Evolutionary conservation across 2,113 vertebrate species (phyloP).

Genomic region (Ia io): DNA sequence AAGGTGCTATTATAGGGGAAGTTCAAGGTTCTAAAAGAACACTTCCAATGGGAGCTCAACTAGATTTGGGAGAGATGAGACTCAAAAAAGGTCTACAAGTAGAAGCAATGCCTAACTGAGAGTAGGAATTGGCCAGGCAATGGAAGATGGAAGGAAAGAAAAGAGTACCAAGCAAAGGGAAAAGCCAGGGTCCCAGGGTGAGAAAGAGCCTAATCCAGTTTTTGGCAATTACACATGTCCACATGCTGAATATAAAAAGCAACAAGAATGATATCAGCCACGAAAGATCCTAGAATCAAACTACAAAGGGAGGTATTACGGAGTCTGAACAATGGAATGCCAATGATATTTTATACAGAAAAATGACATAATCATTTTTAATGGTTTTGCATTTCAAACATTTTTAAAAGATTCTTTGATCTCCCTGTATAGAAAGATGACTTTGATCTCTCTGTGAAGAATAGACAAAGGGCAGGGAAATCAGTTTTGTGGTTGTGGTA

Average conservation of each 20-base stretch:
- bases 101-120: background rate
- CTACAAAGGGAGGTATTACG: background rate
- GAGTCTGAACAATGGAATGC: background rate
- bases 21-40: background rate
- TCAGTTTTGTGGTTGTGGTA: background rate
- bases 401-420: constrained; percentile 12
- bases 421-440: background rate
- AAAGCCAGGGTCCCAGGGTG: background rate
- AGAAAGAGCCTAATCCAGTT: background rate
- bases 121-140: background rate
- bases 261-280: background rate
- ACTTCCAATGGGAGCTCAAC: background rate
- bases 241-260: background rate
- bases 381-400: background rate
- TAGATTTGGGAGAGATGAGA: background rate
- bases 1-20: background rate
- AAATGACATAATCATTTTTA: background rate
- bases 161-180: background rate
- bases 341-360: background rate
- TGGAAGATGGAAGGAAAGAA: background rate
- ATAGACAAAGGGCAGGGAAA: background rate
- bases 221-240: background rate
- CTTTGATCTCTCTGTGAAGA: background rate
- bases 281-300: background rate
- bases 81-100: background rate